Evolutionary conservation across 2,113 vertebrate species (phyloP).

Genomic region (Mormoops blainvillei): DNA sequence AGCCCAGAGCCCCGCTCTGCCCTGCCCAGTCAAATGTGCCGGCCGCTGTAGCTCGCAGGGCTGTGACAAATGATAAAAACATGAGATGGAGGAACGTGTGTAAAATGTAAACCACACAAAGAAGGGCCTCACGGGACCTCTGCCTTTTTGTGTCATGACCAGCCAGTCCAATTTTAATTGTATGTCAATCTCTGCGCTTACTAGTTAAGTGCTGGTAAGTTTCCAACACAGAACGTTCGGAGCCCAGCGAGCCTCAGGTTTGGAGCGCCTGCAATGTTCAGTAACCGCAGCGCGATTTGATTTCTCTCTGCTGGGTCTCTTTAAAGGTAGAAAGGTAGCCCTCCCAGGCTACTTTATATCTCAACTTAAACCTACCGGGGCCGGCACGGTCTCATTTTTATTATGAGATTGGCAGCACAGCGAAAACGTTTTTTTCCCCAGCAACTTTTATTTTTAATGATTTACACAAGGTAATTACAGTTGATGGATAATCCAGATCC

Average conservation of each 20-base stretch:
- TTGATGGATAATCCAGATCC: slow-evolving; percentile 16
- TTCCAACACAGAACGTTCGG: not conserved
- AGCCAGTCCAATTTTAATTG: not conserved
- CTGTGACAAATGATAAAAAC: not conserved
- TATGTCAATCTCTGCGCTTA: not conserved
- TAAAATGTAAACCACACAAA: not conserved
- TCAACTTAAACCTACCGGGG: slow-evolving; percentile 21
- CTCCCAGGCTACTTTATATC: slow-evolving; percentile 22
- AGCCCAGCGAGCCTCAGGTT: slow-evolving; percentile 37
- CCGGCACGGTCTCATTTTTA: not conserved
- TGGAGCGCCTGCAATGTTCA: slow-evolving; percentile 2
- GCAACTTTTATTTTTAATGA: slow-evolving; percentile 49
- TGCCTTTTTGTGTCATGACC: not conserved
- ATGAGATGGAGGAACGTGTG: not conserved
- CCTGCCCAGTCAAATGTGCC: not conserved
- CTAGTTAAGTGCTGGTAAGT: slow-evolving; percentile 27
- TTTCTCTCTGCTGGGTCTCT: slow-evolving; percentile 30
- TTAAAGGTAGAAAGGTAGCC: slow-evolving; percentile 29
- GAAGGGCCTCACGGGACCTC: not conserved
- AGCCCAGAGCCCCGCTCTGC: not conserved
- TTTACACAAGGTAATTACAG: slow-evolving; percentile 45
- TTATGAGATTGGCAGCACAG: not conserved
- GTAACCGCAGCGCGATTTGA: slow-evolving; percentile 29
- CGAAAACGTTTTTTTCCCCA: not conserved
- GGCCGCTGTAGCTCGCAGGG: not conserved